Evolutionary conservation across 2,888 invertebrate species (phyloP), one percentile per base, ranked within the genome.

Genomic region (Drosophila atroscutellata): DNA sequence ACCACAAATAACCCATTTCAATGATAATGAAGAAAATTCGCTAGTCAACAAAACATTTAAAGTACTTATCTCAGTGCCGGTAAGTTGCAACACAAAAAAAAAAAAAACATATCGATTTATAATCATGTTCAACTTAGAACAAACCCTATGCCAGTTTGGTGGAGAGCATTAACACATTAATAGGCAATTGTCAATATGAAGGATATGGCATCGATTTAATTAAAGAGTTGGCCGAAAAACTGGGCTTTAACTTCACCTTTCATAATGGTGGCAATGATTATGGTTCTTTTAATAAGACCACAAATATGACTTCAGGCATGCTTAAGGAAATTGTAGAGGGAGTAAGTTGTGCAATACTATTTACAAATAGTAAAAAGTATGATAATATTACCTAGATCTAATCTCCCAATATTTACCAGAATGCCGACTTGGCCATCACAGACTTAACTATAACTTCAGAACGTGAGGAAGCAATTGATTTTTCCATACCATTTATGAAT

Each of bases 401-500:
- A 51, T 15, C 2, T 7, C 18, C 1, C 13, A 5, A 30, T 62
- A 28, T n/a, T 34, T 20, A 15, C 13, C 39, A 80, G 93, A 95
- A 95, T 91, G 98, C 96, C 6, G 97, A 98, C 93, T 95, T 99
- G 87, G 98, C 97, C 0, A 97, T 99, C 36, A 97, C 98, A 1
- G 98, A 99, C 91, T 94, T 99, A 77, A 96, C 97, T 0, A 96
- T 97, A 73, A 98, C 98, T 3, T 96, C 98, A 37, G 96, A 97
- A 72, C 94, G 99, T 45, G 97, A 98, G 91, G 95, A 95, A 88
- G 97, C 96, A 15, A 97, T 98, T 0, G 98, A 99, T 92, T 99
- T 99, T 91, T 98, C 98, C 0, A 97, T 97, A 93, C 99, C 99
- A 0, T 99, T 98, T 91, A 98, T 99, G 97, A 98, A 97, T 92